Base-by-base conservation (phyloP, 2,797 vertebrate genomes). In the Mergus octosetaceus region DNA sequence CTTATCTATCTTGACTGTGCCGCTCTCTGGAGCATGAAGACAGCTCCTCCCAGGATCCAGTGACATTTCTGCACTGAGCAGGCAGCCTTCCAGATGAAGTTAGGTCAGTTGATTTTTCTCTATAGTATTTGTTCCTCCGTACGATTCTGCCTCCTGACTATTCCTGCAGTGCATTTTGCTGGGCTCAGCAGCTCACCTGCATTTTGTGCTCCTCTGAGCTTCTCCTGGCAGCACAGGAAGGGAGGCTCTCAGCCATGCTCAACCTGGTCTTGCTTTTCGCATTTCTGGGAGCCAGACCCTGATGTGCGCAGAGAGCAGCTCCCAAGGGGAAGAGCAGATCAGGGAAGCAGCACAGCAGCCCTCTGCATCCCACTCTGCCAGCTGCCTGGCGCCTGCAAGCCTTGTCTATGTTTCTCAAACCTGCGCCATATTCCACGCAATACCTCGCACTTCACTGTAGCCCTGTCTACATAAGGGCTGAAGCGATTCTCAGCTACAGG, bases 181-280 rank as follows among this genome's bases (percentile, higher is more conserved):
- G 36, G 85, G 32, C 49, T 21, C 32, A 62, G 81, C 56, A 80
- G 76, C 66, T 64, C 84, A 65, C 83, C 88, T 73, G 83, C 0
- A 1, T 66, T 51, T 60, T 45, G 9, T 0, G 0, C 27, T 58
- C 65, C 61, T 45, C 2, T 17, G 0, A 36, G 57, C 27, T 21
- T 51, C 69, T 62, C 65, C 51, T 62, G 43, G 49, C 58, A 38
- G 49, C 38, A 4, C 0, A 2, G 32, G 16, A 74, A 61, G 11
- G 6, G 43, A 13, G 76, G 61, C 32, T 65, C 38, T 41, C 65
- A 64, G 24, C 39, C 45, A 61, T 1, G 4, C 54, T 51, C 32
- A 36, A 43, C 6, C 19, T 49, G 51, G 36, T 54, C 12, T 30
- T 0, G 17, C 1, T 0, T n/a, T 57, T 62, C 61, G 60, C 5